phyloP scores from a whole-genome alignment of 2,113 vertebrate species.

The Anoplopoma fimbria region DNA sequence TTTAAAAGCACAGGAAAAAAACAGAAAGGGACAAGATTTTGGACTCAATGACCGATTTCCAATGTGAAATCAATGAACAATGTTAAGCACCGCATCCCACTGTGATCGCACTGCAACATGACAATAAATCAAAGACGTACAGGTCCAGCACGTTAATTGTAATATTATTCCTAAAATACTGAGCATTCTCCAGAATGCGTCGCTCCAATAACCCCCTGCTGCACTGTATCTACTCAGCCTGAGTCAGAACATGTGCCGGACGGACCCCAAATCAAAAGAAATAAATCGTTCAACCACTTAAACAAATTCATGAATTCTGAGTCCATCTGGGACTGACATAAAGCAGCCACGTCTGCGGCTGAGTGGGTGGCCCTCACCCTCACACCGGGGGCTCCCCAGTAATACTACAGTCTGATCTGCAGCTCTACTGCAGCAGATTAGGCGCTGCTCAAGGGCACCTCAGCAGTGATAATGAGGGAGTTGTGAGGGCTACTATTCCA shows the following conservation, averaged over 20 bases:
- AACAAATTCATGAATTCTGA: constrained; percentile 23
- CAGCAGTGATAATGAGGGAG: neutral
- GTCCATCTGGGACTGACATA: constrained; percentile 12
- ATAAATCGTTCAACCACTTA: neutral
- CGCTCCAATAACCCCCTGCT: neutral
- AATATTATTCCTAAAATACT: neutral
- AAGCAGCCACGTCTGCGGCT: neutral
- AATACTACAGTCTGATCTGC: neutral
- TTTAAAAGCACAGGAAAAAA: neutral
- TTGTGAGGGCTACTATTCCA: neutral
- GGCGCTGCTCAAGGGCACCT: neutral
- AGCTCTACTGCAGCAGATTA: neutral
- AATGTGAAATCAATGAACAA: neutral
- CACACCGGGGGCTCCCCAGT: neutral
- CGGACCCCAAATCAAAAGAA: neutral
- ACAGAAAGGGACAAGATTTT: neutral
- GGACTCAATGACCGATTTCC: neutral
- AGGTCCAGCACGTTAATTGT: neutral
- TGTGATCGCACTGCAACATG: neutral
- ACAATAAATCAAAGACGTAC: neutral
- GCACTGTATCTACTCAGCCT: neutral
- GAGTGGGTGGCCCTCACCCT: constrained; percentile 14
- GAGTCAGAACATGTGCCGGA: neutral
- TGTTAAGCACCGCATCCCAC: neutral
- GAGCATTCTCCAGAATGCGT: neutral